Evolutionary conservation across 53 echinoderm and acorn worm genomes (phyloP).

Genomic region (Luidia sarsii): DNA sequence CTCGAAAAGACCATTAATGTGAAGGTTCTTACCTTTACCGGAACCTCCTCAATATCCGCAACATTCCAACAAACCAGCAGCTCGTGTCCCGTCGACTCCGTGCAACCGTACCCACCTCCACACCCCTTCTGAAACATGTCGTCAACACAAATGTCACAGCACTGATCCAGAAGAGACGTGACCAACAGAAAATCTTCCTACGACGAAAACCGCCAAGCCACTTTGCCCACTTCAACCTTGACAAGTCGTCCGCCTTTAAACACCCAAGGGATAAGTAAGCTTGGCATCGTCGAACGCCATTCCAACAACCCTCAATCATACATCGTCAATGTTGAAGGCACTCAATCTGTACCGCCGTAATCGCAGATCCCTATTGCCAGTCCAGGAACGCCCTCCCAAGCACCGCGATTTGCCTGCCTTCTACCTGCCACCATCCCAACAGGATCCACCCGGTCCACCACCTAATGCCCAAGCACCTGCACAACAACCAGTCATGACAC

Average conservation of each 20-base stretch:
- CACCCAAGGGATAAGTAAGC: conserved; percentile 34
- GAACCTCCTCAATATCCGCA: conserved; percentile 37
- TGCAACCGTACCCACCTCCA: conserved; percentile 20
- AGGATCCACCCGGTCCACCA: not conserved
- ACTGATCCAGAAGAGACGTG: no score
- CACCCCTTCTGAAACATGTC: no score
- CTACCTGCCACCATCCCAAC: not conserved
- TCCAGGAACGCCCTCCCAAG: conserved; percentile 7
- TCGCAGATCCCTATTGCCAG: conserved; percentile 29
- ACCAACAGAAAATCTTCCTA: no score
- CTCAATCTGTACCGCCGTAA: conserved; percentile 33
- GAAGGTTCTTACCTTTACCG: conserved; percentile 42
- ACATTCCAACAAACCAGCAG: conserved; percentile 28
- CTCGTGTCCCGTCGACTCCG: conserved; percentile 38
- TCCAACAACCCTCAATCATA: conserved; percentile 40
- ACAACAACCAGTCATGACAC: conserved; percentile 12
- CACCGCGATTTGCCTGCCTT: not conserved
- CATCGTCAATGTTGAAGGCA: conserved; percentile 37
- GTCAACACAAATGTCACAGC: no score
- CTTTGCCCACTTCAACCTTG: no score
- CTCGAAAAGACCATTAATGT: conserved; percentile 52
- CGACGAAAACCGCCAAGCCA: no score
- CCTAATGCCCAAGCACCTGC: not conserved
- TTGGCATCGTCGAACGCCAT: conserved; percentile 10
- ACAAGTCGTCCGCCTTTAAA: no score